A percentile compares a stretch with the other conserved stretches of the same genome.
Conservation (phyloP, 2,113 vertebrate species). For the Muscicapa adusta region DNA sequence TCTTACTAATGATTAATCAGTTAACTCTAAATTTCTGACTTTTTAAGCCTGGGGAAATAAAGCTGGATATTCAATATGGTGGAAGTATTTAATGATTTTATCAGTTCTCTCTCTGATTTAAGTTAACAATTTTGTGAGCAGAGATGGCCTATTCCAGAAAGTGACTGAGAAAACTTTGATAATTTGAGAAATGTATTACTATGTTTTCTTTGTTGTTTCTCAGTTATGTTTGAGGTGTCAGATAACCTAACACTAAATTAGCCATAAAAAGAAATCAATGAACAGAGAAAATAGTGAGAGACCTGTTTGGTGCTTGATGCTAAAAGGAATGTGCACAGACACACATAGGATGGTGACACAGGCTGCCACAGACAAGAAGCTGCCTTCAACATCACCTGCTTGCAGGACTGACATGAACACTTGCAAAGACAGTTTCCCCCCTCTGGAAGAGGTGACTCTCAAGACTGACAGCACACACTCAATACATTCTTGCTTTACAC, state of each 20-base stretch:
- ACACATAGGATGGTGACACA: neutral
- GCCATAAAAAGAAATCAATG: neutral
- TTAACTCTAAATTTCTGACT: neutral
- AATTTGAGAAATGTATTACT: neutral
- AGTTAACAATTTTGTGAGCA: neutral
- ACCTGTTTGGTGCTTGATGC: neutral
- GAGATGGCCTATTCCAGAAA: neutral
- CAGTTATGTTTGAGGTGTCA: neutral
- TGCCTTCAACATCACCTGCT: neutral
- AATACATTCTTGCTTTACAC: neutral
- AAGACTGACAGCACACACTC: neutral
- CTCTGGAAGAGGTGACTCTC: neutral
- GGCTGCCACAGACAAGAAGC: neutral
- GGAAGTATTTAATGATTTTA: neutral
- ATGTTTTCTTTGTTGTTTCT: neutral
- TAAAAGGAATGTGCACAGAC: neutral
- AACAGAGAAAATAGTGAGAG: neutral
- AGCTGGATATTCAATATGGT: neutral
- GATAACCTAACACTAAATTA: neutral
- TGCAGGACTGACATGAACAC: neutral
- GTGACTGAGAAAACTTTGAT: neutral
- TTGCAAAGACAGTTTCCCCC: fast-evolving
- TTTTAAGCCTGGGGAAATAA: neutral
- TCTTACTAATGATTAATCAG: neutral
- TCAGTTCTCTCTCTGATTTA: neutral